Conservation (phyloP, 2,797 vertebrate genomes). For the Tenualosa thibaudeaui region DNA sequence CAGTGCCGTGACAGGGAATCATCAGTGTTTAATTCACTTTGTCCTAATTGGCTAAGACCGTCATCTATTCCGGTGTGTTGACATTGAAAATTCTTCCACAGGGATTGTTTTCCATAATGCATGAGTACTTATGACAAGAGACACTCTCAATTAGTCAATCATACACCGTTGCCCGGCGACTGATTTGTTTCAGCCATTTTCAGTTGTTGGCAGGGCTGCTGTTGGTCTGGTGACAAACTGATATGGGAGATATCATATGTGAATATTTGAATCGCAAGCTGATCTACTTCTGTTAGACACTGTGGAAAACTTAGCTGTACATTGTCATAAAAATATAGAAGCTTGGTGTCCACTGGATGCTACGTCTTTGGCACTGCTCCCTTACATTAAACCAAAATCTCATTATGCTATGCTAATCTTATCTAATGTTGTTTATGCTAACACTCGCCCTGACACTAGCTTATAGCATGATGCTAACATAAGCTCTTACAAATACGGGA, state of each 20-base stretch:
- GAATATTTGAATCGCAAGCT: no score
- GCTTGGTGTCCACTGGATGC: neutral
- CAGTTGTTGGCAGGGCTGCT: neutral
- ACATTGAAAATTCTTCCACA: neutral
- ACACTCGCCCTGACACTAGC: no score
- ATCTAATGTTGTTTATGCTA: no score
- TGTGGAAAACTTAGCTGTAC: neutral
- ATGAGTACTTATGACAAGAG: neutral
- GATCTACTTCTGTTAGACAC: neutral
- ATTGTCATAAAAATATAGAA: neutral
- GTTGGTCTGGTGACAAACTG: neutral
- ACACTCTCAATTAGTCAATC: neutral
- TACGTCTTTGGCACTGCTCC: neutral
- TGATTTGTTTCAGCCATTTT: slow-evolving; percentile 6
- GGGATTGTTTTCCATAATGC: neutral
- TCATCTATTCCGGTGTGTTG: neutral
- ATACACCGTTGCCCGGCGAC: slow-evolving; percentile 4
- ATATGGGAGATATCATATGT: neutral
- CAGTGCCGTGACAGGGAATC: neutral
- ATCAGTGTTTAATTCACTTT: neutral
- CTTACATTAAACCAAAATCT: neutral
- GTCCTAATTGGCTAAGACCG: neutral
- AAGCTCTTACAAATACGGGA: neutral
- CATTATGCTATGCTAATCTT: neutral
- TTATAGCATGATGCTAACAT: neutral